Evolutionary conservation across 1,140 invertebrate genomes (phyloP).

Genomic region (Papilio xuthus): DNA sequence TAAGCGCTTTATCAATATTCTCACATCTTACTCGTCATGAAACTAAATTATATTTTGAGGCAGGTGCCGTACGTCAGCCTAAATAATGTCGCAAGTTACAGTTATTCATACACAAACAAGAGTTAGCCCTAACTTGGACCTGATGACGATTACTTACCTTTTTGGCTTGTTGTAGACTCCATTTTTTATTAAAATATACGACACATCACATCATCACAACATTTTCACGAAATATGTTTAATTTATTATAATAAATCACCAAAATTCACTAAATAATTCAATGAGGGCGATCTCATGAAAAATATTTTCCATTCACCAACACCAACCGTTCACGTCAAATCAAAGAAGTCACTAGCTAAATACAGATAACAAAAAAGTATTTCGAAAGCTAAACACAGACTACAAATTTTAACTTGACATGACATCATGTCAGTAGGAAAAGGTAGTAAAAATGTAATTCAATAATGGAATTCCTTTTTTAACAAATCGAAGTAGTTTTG

Average conservation of each 20-base stretch:
- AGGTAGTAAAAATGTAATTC: no score
- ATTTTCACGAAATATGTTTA: slow-evolving; percentile 41
- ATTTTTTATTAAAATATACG: slow-evolving; percentile 59
- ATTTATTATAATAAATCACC: slow-evolving; percentile 40
- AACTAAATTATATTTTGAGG: slow-evolving; percentile 40
- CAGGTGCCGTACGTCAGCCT: slow-evolving; percentile 60
- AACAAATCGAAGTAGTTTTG: no score
- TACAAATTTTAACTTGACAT: background rate
- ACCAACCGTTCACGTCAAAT: slow-evolving; percentile 36
- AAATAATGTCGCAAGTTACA: slow-evolving; percentile 74
- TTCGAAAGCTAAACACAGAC: background rate
- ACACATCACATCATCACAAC: slow-evolving; percentile 75
- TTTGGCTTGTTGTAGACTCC: slow-evolving; percentile 74
- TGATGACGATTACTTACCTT: slow-evolving; percentile 68
- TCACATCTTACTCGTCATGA: slow-evolving; percentile 4
- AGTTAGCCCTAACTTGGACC: slow-evolving; percentile 52
- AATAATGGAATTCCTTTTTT: no score
- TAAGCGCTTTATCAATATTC: background rate
- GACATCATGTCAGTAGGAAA: background rate
- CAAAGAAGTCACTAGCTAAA: slow-evolving; percentile 34
- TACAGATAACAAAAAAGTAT: slow-evolving; percentile 26
- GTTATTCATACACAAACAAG: slow-evolving; percentile 80
- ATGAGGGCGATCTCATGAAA: slow-evolving; percentile 40
- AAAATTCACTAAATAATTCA: slow-evolving; percentile 42
- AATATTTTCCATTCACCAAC: slow-evolving; percentile 33